phyloP scores from a whole-genome alignment of 2,797 vertebrate genomes.

The Diplodus sargus region DNA sequence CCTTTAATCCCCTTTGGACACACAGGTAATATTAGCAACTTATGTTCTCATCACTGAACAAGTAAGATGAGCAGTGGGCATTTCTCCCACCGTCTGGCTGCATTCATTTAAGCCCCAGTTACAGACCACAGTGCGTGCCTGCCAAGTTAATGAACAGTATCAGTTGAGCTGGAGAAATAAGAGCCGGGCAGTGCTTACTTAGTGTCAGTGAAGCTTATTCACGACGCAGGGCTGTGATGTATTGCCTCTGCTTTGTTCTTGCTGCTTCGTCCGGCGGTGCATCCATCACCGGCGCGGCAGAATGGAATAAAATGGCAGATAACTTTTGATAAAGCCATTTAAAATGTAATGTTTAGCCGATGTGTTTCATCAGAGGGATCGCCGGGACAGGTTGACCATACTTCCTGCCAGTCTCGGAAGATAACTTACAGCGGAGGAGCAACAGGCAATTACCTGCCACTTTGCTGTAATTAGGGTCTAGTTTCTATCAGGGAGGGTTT shows the following conservation, averaged over 20 bases:
- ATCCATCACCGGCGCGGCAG: slow-evolving; percentile 68
- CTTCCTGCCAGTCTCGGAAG: slow-evolving; percentile 37
- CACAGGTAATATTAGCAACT: slow-evolving; percentile 12
- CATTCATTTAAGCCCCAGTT: slow-evolving; percentile 32
- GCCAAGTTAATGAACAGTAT: slow-evolving; percentile 59
- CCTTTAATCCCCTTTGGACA: not conserved
- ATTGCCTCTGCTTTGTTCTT: slow-evolving; percentile 51
- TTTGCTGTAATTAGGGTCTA: slow-evolving; percentile 82
- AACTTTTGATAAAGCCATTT: slow-evolving; percentile 72
- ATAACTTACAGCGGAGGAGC: slow-evolving; percentile 67
- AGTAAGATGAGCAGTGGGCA: slow-evolving; percentile 3
- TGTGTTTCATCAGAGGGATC: slow-evolving; percentile 69
- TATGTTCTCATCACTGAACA: slow-evolving; percentile 8
- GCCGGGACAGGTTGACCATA: slow-evolving; percentile 59
- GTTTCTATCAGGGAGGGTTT: slow-evolving; percentile 67
- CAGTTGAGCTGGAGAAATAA: slow-evolving; percentile 43
- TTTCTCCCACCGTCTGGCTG: slow-evolving; percentile 16
- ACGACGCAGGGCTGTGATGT: slow-evolving; percentile 65
- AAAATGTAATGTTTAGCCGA: slow-evolving; percentile 77
- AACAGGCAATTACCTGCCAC: slow-evolving; percentile 79
- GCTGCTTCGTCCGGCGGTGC: slow-evolving; percentile 49
- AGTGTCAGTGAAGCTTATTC: slow-evolving; percentile 65
- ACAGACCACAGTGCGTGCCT: slow-evolving; percentile 20
- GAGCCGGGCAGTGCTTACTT: slow-evolving; percentile 57
- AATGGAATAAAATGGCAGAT: slow-evolving; percentile 64